Evolutionary conservation across 2,888 invertebrate species (phyloP).

Genomic region (Caenorhabditis sp.): DNA sequence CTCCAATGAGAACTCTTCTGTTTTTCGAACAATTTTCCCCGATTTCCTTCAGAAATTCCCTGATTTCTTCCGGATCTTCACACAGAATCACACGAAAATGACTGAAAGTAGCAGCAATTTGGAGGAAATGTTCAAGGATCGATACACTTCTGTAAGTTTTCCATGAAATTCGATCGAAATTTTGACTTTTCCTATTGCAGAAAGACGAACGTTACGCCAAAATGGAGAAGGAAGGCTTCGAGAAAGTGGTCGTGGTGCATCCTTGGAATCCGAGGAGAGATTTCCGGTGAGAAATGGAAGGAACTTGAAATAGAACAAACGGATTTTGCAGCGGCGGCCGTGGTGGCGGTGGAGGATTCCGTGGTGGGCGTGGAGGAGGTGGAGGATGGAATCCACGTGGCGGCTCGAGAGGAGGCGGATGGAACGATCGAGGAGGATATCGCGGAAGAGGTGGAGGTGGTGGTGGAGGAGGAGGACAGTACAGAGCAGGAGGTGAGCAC

Average conservation of each 20-base stretch:
- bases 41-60: neutral
- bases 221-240: slow-evolving; percentile 46
- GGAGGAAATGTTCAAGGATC: slow-evolving; percentile 51
- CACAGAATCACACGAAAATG: slow-evolving; percentile 18
- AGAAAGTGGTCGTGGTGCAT: slow-evolving; percentile 48
- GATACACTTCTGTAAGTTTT: slow-evolving; percentile 37
- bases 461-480: too few species aligned
- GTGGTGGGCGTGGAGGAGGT: slow-evolving; percentile 25
- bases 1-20: slow-evolving; percentile 26
- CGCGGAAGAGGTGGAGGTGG: slow-evolving; percentile 24
- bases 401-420: slow-evolving; percentile 20
- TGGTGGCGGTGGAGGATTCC: slow-evolving; percentile 28
- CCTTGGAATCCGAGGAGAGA: slow-evolving; percentile 47
- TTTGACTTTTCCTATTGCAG: slow-evolving; percentile 16
- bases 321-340: neutral
- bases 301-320: too few species aligned
- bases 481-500: neutral
- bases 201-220: slow-evolving; percentile 48
- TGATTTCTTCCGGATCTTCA: neutral
- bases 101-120: slow-evolving; percentile 28
- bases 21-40: slow-evolving; percentile 2
- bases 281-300: slow-evolving; percentile 12
- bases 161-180: neutral
- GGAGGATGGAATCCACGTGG: slow-evolving; percentile 37
- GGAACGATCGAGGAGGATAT: slow-evolving; percentile 25